A percentile compares a stretch with the other conserved stretches of the same genome.
These are phyloP conservation scores for Acrocephalus arundinaceus DNA, from an alignment of 2,113 vertebrate genomes.

Conservation along the genomic window DNA sequence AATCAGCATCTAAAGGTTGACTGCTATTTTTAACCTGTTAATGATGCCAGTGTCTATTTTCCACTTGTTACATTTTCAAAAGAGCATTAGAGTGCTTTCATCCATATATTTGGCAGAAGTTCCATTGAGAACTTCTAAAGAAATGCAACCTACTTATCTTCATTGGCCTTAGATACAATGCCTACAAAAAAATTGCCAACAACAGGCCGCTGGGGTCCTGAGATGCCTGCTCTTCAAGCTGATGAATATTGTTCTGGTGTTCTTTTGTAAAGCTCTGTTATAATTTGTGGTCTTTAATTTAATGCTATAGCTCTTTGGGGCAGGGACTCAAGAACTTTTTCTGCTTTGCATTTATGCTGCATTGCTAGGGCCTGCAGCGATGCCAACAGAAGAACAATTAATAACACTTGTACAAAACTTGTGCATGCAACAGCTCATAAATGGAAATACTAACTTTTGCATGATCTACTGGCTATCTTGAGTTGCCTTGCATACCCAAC, in stretches of 20 bases:
- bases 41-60: conserved; percentile 31
- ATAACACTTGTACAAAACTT: not conserved
- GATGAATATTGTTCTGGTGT: not conserved
- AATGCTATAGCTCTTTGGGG: not conserved
- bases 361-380: not conserved
- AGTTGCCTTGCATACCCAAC: not conserved
- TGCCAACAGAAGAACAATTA: not conserved
- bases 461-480: not conserved
- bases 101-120: conserved; percentile 21
- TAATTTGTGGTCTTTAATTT: conserved; percentile 12
- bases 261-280: conserved; percentile 5
- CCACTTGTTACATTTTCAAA: conserved; percentile 46
- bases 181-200: conserved; percentile 4
- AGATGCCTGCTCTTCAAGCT: not conserved
- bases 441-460: not conserved
- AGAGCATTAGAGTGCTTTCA: not conserved
- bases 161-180: conserved; percentile 2
- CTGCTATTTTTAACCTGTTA: conserved; percentile 39
- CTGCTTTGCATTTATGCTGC: not conserved
- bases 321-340: not conserved
- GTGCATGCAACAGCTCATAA: not conserved
- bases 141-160: conserved; percentile 33
- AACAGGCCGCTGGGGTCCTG: not conserved
- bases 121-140: conserved; percentile 6
- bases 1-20: not conserved